phyloP scores from a whole-genome alignment of 2,113 vertebrate genomes.

The Labeo catla region DNA sequence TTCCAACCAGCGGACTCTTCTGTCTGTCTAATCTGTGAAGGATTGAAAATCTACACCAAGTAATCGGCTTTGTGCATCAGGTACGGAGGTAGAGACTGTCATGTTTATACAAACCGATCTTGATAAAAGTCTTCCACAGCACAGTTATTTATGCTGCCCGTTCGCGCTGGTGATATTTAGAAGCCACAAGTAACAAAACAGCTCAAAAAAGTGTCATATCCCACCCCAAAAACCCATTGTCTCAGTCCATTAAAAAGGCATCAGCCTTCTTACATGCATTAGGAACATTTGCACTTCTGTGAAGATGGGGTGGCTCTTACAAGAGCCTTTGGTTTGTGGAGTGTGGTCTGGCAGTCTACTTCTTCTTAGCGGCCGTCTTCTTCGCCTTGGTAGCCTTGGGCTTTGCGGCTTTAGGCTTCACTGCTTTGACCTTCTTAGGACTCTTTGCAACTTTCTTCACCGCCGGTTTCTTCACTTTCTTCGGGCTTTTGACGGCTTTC shows the following conservation, averaged over 20 bases:
- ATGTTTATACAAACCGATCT: conserved; percentile 42
- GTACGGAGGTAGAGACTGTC: conserved; percentile 51
- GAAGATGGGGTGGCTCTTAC: conserved; percentile 48
- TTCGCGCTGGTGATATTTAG: neutral
- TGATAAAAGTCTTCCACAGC: conserved; percentile 1
- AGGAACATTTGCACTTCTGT: conserved; percentile 34
- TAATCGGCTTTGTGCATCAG: conserved; percentile 46
- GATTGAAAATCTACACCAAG: conserved; percentile 38
- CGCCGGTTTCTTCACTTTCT: conserved; percentile 59
- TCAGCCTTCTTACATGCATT: conserved; percentile 37
- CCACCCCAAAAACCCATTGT: neutral
- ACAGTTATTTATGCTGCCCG: neutral
- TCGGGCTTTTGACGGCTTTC: conserved; percentile 53
- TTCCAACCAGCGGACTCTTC: conserved; percentile 20
- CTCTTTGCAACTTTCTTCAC: conserved; percentile 59
- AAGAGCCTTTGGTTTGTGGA: conserved; percentile 40
- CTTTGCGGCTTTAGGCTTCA: conserved; percentile 52
- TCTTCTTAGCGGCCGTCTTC: conserved; percentile 54
- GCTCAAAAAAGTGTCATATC: neutral
- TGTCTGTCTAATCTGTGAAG: conserved; percentile 28
- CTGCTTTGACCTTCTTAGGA: conserved; percentile 59
- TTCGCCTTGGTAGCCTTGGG: conserved; percentile 48
- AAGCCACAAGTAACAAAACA: neutral
- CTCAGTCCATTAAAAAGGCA: conserved; percentile 30
- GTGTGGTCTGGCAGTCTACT: conserved; percentile 35